These are phyloP conservation scores for Axis porcinus DNA, from an alignment of 2,113 vertebrate species.

Conservation along the genomic window DNA sequence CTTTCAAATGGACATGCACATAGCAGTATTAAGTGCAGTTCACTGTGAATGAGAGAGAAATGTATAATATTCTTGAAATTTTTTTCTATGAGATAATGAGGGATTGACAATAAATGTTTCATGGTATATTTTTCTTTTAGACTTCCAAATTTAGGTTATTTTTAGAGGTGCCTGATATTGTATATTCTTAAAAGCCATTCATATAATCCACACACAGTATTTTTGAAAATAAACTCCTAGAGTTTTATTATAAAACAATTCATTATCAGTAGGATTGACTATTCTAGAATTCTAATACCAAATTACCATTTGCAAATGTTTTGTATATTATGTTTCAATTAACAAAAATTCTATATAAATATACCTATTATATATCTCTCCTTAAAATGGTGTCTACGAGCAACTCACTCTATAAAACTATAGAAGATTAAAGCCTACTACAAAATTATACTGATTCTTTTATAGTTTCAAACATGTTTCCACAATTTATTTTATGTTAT, in stretches of 20 bases:
- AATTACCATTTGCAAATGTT: background rate
- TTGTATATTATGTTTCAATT: background rate
- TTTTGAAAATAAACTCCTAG: background rate
- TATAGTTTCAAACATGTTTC: conserved; percentile 7
- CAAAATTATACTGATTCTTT: conserved; percentile 8
- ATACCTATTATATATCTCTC: background rate
- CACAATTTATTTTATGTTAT: conserved; percentile 12
- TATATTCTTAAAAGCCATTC: background rate
- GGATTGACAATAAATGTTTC: background rate
- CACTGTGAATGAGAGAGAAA: background rate
- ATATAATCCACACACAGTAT: background rate
- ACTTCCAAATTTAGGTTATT: background rate
- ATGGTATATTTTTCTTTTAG: background rate
- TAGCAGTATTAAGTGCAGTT: background rate
- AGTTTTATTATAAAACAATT: background rate
- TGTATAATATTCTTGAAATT: background rate
- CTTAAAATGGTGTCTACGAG: background rate
- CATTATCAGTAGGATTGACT: background rate
- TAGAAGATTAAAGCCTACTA: background rate
- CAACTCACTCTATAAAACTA: background rate
- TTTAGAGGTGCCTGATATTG: background rate
- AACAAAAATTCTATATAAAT: background rate
- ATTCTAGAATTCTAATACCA: background rate
- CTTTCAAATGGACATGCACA: background rate
- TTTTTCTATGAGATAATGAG: background rate